Conservation (phyloP, 2,888 invertebrate genomes). For the Tenthredo notha region DNA sequence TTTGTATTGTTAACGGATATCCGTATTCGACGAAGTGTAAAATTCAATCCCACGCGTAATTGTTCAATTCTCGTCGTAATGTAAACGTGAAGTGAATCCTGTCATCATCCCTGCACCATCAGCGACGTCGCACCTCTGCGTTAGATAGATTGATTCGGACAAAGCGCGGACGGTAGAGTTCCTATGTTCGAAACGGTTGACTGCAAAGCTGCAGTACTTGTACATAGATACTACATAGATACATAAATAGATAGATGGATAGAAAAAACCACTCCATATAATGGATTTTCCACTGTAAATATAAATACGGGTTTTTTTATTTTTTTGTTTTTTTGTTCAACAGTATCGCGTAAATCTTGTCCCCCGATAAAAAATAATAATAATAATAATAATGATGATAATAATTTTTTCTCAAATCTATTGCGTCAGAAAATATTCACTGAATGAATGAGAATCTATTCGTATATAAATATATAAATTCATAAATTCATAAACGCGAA, state of each 20-base stretch:
- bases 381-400: too few species aligned
- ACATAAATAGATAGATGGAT: neutral
- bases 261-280: neutral
- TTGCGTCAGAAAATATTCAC: neutral
- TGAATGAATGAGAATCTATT: neutral
- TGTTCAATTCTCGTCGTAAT: constrained; percentile 45
- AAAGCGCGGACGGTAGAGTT: constrained; percentile 7
- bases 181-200: neutral
- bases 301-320: neutral
- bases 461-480: neutral
- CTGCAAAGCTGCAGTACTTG: neutral
- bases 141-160: constrained; percentile 34
- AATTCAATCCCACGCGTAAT: constrained; percentile 51
- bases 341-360: neutral
- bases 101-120: constrained; percentile 33
- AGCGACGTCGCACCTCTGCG: neutral
- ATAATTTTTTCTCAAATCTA: neutral
- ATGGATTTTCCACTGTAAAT: neutral
- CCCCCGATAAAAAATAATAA: too few species aligned
- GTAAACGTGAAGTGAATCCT: constrained; percentile 36
- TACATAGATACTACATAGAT: neutral
- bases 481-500: too few species aligned
- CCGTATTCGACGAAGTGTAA: constrained; percentile 29
- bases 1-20: constrained; percentile 23
- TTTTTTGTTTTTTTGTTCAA: neutral